Percentiles rank a stretch among this genome's conserved stretches.
phyloP scores from a whole-genome alignment of 92 coral and sea anemone species.

The Porites cylindrica region DNA sequence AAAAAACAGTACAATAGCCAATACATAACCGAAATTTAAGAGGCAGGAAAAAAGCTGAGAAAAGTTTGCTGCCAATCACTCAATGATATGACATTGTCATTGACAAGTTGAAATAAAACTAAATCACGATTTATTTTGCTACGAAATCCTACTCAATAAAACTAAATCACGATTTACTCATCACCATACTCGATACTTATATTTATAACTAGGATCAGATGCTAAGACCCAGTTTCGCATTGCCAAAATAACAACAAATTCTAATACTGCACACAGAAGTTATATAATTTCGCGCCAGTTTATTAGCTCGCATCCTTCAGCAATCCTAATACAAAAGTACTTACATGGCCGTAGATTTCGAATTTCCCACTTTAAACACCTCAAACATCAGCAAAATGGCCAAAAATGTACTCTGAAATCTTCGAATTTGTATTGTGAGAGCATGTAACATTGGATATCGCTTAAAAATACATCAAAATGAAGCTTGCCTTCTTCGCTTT shows the following conservation, averaged over 20 bases:
- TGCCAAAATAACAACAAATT: conserved; percentile 15
- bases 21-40: too few species aligned
- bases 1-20: neutral
- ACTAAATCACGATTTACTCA: too few species aligned
- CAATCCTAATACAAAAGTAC: conserved; percentile 16
- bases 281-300: conserved; percentile 12
- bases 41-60: neutral
- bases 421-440: conserved; percentile 24
- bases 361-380: conserved; percentile 16
- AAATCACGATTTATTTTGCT: neutral
- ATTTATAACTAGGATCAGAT: too few species aligned
- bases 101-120: too few species aligned
- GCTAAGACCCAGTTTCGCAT: too few species aligned
- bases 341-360: conserved; percentile 28
- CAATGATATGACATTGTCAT: too few species aligned
- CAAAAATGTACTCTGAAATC: conserved; percentile 14
- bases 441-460: conserved; percentile 9
- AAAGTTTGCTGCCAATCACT: neutral
- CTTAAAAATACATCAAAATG: conserved; percentile 17
- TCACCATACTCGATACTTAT: conserved; percentile 28
- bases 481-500: conserved; percentile 21
- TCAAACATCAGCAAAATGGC: neutral
- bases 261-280: conserved; percentile 20
- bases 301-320: conserved; percentile 3
- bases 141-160: neutral